Base-by-base conservation (phyloP, 2,797 vertebrate genomes). In the Cossypha dichroa region DNA sequence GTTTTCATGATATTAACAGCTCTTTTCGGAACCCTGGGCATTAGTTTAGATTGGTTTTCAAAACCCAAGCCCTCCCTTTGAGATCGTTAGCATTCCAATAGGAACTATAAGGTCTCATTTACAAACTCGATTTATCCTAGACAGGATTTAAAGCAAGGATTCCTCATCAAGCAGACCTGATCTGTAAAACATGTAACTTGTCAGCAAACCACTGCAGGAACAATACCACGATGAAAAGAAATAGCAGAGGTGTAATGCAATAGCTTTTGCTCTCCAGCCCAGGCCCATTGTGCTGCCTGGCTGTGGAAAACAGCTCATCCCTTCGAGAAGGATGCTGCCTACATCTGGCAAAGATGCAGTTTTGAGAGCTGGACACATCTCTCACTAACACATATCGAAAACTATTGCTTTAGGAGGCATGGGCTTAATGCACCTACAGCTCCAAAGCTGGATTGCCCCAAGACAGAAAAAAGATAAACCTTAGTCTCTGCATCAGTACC, bases 51-150 rank as follows among this genome's bases (percentile, higher is more conserved):
- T 91, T 82, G 77, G 56, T 74, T 91, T 91, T 82, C 74, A 94
- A 94, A 92, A 94, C 21, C 29, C 64, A 89, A 80, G 84, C n/a
- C 48, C 72, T 96, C 91, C 91, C 81, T 87, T 75, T 56, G 87
- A 94, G 89, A 91, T 77, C 11, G 22, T 93, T 89, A 83, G 31
- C 72, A 77, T 94, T 82, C 81, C 68, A 80, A 60, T 14, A 93
- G 60, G 56, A 88, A 94, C 7, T 49, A 77, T 64, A 80, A 77
- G 56, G 84, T 64, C 75, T 85, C 67, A 90, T 89, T 77, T 93
- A 87, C 63, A 94, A 91, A 93, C 34, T 19, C 0, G 0, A 25
- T 63, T 91, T 87, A 82, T 59, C 40, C 75, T 52, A 74, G 70
- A 31, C 33, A 77, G 1, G 1, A 67, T 56, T 91, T 85, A 67